Percentiles rank a stretch among this genome's conserved stretches.
Conservation (phyloP, 2,888 invertebrate genomes). For the Saturnia japonica region DNA sequence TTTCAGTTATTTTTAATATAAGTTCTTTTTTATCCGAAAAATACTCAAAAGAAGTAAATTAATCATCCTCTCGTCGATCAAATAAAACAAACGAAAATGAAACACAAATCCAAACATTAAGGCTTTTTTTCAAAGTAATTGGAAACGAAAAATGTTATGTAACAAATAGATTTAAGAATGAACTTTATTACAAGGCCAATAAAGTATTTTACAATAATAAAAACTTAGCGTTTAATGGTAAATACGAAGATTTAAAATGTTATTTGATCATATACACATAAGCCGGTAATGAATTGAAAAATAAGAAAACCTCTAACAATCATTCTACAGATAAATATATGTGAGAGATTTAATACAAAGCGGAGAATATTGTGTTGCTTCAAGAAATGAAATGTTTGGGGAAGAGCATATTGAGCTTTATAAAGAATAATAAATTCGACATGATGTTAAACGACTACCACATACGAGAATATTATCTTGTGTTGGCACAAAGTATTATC, state of each 20-base stretch:
- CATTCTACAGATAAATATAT: background rate
- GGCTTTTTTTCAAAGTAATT: too few species aligned
- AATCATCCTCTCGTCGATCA: too few species aligned
- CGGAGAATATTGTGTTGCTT: background rate
- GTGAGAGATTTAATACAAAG: slow-evolving; percentile 9
- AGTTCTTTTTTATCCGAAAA: too few species aligned
- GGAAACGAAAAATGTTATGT: too few species aligned
- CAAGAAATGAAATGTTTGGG: background rate
- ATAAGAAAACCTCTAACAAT: background rate
- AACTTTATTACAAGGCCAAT: too few species aligned
- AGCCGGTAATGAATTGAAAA: slow-evolving; percentile 1
- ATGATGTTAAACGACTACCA: slow-evolving; percentile 10
- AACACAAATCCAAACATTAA: too few species aligned
- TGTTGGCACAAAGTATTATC: slow-evolving; percentile 10
- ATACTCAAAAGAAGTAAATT: too few species aligned
- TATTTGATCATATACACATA: slow-evolving; percentile 13
- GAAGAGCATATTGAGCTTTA: background rate
- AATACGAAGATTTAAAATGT: slow-evolving; percentile 13
- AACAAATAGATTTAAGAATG: too few species aligned
- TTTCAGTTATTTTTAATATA: too few species aligned
- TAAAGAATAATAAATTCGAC: background rate
- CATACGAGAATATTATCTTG: slow-evolving; percentile 10
- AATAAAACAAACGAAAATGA: too few species aligned
- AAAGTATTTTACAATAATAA: too few species aligned
- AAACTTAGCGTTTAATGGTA: slow-evolving; percentile 3